Evolutionary conservation across 2,113 vertebrate genomes (phyloP).

Genomic region (Zonotrichia leucophrys): DNA sequence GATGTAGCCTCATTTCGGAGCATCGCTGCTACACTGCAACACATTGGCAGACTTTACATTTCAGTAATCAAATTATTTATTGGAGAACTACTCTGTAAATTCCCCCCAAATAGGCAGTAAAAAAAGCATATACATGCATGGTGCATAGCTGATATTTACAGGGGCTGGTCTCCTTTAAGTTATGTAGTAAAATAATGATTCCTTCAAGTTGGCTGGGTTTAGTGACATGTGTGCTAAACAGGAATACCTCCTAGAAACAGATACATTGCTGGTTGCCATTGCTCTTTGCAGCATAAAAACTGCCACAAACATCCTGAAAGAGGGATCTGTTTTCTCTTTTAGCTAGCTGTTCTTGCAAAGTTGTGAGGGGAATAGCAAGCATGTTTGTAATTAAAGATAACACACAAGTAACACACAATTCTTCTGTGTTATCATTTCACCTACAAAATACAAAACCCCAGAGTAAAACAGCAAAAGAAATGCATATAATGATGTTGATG

Average conservation of each 20-base stretch:
- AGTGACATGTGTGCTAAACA: background rate
- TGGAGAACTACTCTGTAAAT: slow-evolving; percentile 24
- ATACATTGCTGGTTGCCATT: background rate
- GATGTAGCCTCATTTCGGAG: background rate
- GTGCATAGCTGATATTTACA: slow-evolving; percentile 24
- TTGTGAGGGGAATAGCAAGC: background rate
- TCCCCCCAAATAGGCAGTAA: background rate
- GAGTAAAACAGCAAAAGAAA: slow-evolving; percentile 1
- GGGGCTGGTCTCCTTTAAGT: background rate
- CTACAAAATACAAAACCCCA: slow-evolving; percentile 1
- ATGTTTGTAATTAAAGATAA: slow-evolving; percentile 41
- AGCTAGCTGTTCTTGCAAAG: background rate
- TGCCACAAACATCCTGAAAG: background rate
- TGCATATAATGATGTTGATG: background rate
- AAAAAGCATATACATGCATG: background rate
- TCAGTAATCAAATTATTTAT: slow-evolving; percentile 44
- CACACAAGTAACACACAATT: background rate
- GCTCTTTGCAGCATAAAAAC: background rate
- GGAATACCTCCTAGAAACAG: background rate
- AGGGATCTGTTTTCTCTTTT: background rate
- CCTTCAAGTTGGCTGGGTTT: background rate
- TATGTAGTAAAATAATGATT: slow-evolving; percentile 2
- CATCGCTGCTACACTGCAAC: background rate
- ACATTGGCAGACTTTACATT: background rate
- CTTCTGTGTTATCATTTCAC: background rate